Base-by-base conservation (phyloP, 2,888 invertebrate genomes). In the Drosophila anomalata region DNA sequence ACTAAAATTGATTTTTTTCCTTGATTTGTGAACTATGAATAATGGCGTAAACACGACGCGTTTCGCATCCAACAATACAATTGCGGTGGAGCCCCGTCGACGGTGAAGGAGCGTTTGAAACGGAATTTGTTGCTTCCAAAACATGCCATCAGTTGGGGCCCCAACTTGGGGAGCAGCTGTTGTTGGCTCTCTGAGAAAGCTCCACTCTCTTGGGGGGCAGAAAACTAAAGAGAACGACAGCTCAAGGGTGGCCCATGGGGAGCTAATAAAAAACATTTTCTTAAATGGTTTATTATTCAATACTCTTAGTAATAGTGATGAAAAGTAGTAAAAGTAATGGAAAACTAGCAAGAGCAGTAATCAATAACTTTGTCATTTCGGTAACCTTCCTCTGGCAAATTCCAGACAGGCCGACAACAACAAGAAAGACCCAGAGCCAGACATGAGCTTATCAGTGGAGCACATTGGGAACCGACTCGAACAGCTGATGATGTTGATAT, bases 101-200 rank as follows among this genome's bases (percentile, higher is more conserved):
- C 29, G 62, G 47, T 52, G 51, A 65, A 60, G 58, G 48, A 73
- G 53, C 76, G 70, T 77, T 83, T 78, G 47, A 73, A 82, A 69
- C 61, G 56, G 54, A 72, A 75, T 62, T 82, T 88, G 87, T 83
- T 88, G 79, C 73, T 75, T 82, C 77, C 75, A 86, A 85, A 82
- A 79, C 75, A 83, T 56, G 77, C 80, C 62, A 72, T 48, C 29
- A 54, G 31, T 20, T 44, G 50, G 29, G 29, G 29, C 29, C 29
- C 29, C 29, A 29, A 29, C 29, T 29, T 29, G 29, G 26, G 42
- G 57, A 61, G 50, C 66, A 73, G 59, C 66, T 66, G 73, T 59
- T 53, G 53, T 39, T 44, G 44, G 26, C 26, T 54, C 75, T 56
- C 60, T 46, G 55, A 59, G 52, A 51, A 50, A 63, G 26, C 14